Conservation (phyloP, 1,140 invertebrate genomes). For the Cydia splendana region DNA sequence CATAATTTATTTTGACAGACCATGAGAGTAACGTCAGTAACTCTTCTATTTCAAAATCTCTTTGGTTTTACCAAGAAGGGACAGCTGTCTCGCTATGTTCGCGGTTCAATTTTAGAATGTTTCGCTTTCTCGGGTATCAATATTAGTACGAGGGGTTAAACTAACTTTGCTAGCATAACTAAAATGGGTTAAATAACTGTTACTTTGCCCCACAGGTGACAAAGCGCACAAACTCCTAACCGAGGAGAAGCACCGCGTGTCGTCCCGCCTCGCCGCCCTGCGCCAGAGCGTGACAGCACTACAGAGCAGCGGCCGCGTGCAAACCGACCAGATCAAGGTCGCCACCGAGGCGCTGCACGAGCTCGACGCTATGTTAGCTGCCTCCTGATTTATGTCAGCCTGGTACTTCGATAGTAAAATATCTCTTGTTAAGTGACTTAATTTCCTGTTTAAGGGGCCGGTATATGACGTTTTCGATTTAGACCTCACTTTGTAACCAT, state of each 20-base stretch:
- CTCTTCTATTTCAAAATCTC: too few species aligned
- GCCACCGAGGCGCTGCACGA: constrained; percentile 51
- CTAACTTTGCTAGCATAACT: too few species aligned
- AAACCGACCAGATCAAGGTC: constrained; percentile 44
- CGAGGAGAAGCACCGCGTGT: constrained; percentile 51
- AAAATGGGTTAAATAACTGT: too few species aligned
- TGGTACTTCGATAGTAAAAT: background rate
- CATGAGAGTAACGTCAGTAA: too few species aligned
- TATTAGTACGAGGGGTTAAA: background rate
- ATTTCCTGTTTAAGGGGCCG: too few species aligned
- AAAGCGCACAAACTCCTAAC: constrained; percentile 49
- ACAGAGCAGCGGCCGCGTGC: constrained; percentile 43
- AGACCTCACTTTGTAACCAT: too few species aligned
- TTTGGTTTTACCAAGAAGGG: background rate
- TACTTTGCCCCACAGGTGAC: constrained; percentile 42
- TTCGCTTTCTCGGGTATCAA: too few species aligned
- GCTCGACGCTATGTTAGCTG: constrained; percentile 55
- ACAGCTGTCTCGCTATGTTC: too few species aligned
- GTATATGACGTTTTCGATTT: too few species aligned
- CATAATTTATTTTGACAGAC: too few species aligned
- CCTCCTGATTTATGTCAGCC: constrained; percentile 36
- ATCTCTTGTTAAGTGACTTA: background rate
- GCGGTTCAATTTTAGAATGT: too few species aligned
- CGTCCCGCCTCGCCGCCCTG: constrained; percentile 39
- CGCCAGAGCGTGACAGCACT: constrained; percentile 44